Evolutionary conservation across 2,797 vertebrate genomes (phyloP), one percentile per base, ranked within the genome.

Genomic region (Amblyopsis hoosieri): DNA sequence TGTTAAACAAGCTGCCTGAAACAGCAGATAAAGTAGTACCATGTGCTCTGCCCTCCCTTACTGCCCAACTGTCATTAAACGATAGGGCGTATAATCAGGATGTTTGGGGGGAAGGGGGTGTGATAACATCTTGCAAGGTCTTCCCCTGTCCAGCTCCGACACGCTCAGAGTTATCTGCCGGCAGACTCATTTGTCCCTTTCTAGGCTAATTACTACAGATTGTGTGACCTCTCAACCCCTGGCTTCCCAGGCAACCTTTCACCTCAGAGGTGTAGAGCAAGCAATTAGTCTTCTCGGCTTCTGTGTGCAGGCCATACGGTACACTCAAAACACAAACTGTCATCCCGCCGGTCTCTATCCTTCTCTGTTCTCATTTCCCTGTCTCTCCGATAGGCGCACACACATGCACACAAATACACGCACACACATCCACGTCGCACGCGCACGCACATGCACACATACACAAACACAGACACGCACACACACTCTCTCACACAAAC

Each of bases 281-380:
- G 76, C 87, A 89, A 89, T 92, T 92, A 88, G 80, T 92, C 89
- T 90, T 91, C 85, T 80, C 75, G 76, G 91, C 90, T 89, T 88
- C 92, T 87, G 76, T 90, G 84, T 85, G 76, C 84, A 85, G 77
- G 66, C 71, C 73, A 67, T 69, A 82, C 23, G 23, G 23, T 29
- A 29, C 45, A 17, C 11, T 17, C 50, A 13, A 57, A 81, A 85
- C 81, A 89, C 75, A 80, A 79, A 81, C 15, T 12, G 15, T 49
- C 31, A 23, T 23, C 17, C 37, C 37, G n/a, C 12, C 29, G 5
- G 13, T n/a, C 56, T 58, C 9, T 12, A 15, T 45, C 37, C 37
- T 33, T 53, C 12, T 45, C 42, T 10, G 12, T 53, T 66, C 60
- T 51, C 60, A 61, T 50, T 74, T 76, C 61, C 62, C 71, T 74